Percentiles rank a stretch among this genome's conserved stretches.
Conservation (phyloP, 2,113 vertebrate genomes). For the Diphyllodes magnificus region DNA sequence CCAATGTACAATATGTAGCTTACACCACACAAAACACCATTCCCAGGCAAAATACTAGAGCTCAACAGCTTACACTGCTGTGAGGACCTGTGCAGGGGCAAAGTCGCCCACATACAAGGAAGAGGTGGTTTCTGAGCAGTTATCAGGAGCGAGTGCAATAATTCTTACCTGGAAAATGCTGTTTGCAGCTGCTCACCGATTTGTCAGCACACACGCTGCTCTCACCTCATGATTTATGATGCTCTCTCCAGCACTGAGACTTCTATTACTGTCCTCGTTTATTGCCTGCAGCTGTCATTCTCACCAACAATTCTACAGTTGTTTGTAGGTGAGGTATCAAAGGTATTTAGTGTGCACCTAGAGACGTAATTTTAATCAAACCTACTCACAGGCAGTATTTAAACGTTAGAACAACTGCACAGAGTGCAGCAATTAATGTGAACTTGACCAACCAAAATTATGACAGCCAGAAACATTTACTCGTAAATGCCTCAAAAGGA, state of each 20-base stretch:
- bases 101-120: background rate
- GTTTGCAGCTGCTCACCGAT: slow-evolving; percentile 65
- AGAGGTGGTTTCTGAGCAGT: slow-evolving; percentile 68
- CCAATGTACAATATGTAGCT: background rate
- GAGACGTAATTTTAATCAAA: slow-evolving; percentile 57
- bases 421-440: background rate
- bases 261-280: slow-evolving; percentile 70
- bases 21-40: background rate
- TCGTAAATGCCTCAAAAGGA: slow-evolving; percentile 15
- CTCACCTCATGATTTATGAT: slow-evolving; percentile 66
- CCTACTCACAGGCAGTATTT: slow-evolving; percentile 1
- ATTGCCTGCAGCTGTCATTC: slow-evolving; percentile 77
- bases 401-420: slow-evolving; percentile 7
- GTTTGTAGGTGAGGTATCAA: slow-evolving; percentile 72
- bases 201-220: slow-evolving; percentile 56
- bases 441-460: slow-evolving; percentile 15
- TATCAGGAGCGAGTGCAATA: slow-evolving; percentile 64
- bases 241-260: slow-evolving; percentile 57
- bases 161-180: slow-evolving; percentile 69
- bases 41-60: background rate
- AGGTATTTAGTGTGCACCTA: slow-evolving; percentile 54
- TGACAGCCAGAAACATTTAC: background rate
- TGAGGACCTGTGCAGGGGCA: background rate
- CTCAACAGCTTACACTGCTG: background rate
- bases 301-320: slow-evolving; percentile 62